Evolutionary conservation across 53 echinoderm and acorn worm genomes (phyloP), one percentile per base, ranked within the genome.

Genomic region (Pentamera pediparva): DNA sequence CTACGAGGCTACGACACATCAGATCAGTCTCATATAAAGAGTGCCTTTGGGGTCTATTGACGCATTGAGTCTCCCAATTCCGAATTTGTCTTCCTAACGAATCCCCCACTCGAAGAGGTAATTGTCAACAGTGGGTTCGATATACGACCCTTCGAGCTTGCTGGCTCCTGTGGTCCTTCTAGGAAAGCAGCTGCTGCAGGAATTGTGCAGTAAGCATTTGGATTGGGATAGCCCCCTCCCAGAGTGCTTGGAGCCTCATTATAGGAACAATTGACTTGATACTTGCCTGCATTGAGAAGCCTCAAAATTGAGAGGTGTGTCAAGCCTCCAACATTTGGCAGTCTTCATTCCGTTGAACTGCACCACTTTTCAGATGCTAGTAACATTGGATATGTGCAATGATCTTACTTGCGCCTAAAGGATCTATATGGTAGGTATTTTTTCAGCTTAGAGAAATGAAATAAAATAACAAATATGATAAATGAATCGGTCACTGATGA

Each of bases 111-210:
- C 26, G 81, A 20, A 20, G 79, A 26, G 83, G 83, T 52, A 74
- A 83, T 45, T 88, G 3, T 48, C 75, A 3, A 69, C 86, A 25
- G 80, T 90, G 24, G 79, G 83, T 75, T 86, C 82, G 0, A 40
- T 91, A 6, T 87, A 86, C 52, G 86, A 90, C 56, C 90, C 86
- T 13, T 61, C 83, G 32, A 86, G 83, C 11, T 65, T 83, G 27
- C 27, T 82, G 37, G 69, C 75, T 35, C 89, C 78, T 18, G 62
- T 82, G 6, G 34, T 86, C 18, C 40, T 89, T 17, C 40, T 61
- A 24, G 86, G 85, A 5, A 89, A 86, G 57, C 79, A 74, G 69
- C 85, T 85, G 18, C 60, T 89, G 7, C 89, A 89, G 53, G 45
- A 78, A 24, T 49, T 84, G 45, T 86, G 85, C 64, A 73, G 43